Percentiles rank a stretch among this genome's conserved stretches.
Conservation (phyloP, 2,888 invertebrate genomes). For the Itoplectis maculator region DNA sequence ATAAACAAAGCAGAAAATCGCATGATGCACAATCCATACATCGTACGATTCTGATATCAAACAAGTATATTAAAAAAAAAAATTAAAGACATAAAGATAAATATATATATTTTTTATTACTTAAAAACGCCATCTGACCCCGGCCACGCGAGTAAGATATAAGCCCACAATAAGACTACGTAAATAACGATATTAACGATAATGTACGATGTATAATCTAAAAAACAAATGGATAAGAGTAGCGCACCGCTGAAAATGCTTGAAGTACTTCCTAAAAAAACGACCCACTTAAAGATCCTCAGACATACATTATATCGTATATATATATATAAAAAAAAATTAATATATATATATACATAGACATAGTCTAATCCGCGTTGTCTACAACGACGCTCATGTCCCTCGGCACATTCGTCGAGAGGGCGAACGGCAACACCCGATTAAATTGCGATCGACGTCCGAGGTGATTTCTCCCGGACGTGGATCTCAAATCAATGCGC, state of each 20-base stretch:
- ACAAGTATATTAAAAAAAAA: conserved; percentile 57
- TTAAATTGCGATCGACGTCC: conserved; percentile 31
- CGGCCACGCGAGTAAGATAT: conserved; percentile 74
- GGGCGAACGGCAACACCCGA: background rate
- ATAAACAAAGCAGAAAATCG: conserved; percentile 6
- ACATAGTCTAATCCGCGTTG: conserved; percentile 54
- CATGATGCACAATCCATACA: conserved; percentile 25
- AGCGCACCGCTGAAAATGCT: conserved; percentile 74
- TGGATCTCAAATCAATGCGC: conserved; percentile 39
- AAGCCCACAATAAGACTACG: conserved; percentile 68
- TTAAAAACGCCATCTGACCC: conserved; percentile 76
- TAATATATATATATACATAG: conserved; percentile 58
- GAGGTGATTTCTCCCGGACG: conserved; percentile 16
- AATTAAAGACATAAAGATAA: conserved; percentile 63
- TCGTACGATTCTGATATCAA: conserved; percentile 47
- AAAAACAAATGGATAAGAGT: conserved; percentile 37
- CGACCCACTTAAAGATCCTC: conserved; percentile 61
- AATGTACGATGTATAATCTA: conserved; percentile 24
- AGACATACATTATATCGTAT: conserved; percentile 60
- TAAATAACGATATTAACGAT: conserved; percentile 57
- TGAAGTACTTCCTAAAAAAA: conserved; percentile 69
- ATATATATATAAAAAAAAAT: conserved; percentile 65
- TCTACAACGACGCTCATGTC: conserved; percentile 48
- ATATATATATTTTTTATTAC: conserved; percentile 78
- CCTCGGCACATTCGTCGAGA: conserved; percentile 22